These are phyloP conservation scores for Streblospio benedicti DNA, from an alignment of 1,140 invertebrate species.

Conservation along the genomic window DNA sequence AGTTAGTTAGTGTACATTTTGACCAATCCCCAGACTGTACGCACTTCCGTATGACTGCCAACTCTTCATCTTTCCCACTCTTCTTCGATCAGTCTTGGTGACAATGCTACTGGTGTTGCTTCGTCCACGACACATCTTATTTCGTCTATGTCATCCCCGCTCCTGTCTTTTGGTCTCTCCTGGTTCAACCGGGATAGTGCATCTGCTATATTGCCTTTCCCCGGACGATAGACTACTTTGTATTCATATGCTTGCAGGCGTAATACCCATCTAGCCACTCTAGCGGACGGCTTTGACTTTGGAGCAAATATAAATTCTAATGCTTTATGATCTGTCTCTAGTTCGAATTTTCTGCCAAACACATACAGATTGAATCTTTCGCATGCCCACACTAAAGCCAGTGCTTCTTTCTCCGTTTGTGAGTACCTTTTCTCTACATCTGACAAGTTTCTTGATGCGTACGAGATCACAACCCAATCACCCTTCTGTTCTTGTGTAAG, in stretches of 20 bases:
- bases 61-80: too few relatives aligned
- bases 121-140: too few relatives aligned
- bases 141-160: too few relatives aligned
- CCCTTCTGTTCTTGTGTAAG: conserved; percentile 2
- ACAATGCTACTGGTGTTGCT: too few relatives aligned
- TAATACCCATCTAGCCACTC: neutral
- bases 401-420: conserved; percentile 8
- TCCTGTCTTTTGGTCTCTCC: too few relatives aligned
- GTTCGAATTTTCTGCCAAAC: neutral
- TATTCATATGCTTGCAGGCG: neutral
- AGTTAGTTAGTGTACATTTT: too few relatives aligned
- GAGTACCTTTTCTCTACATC: conserved; percentile 11
- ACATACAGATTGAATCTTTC: neutral
- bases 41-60: too few relatives aligned
- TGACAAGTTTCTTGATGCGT: neutral
- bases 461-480: neutral
- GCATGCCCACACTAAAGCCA: neutral
- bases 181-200: too few relatives aligned
- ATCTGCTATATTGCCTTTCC: too few relatives aligned
- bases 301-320: neutral
- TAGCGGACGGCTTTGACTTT: neutral
- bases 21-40: too few relatives aligned
- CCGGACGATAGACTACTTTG: neutral
- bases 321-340: neutral
- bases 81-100: too few relatives aligned